Conservation (phyloP, 2,797 vertebrate genomes). For the Dromococcyx pavoninus region DNA sequence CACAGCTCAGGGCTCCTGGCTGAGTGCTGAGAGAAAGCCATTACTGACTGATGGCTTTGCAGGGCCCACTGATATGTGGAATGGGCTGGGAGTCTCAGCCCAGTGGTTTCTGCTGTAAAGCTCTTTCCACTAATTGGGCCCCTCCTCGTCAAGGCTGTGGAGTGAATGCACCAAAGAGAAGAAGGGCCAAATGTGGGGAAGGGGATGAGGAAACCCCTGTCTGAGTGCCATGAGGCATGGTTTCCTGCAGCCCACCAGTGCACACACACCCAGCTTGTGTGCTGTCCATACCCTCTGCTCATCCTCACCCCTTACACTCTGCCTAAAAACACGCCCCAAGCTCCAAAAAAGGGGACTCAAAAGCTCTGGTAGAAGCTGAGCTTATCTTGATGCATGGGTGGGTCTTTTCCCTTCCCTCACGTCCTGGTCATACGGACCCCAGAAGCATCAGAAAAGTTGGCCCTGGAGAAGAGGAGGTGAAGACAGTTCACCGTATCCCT, state of each 20-base stretch:
- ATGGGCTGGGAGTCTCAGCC: constrained; percentile 10
- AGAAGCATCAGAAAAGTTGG: background rate
- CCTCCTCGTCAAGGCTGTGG: background rate
- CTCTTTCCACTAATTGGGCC: background rate
- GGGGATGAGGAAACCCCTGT: background rate
- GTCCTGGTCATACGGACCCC: background rate
- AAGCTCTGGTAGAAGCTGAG: background rate
- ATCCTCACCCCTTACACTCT: background rate
- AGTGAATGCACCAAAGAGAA: background rate
- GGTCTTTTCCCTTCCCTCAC: background rate
- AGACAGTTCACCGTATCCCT: background rate
- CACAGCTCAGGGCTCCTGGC: background rate
- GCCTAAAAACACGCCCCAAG: background rate
- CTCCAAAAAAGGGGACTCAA: background rate
- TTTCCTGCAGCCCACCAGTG: background rate
- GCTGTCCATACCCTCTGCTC: background rate
- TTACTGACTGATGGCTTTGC: background rate
- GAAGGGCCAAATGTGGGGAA: background rate
- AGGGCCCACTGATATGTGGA: background rate
- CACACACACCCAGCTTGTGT: accelerated
- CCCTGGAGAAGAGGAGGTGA: background rate
- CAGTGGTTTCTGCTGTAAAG: background rate
- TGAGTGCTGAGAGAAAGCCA: background rate
- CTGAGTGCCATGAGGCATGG: background rate
- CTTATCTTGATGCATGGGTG: background rate